Conservation (phyloP, 1,140 invertebrate genomes). For the Megalonaias nervosa region DNA sequence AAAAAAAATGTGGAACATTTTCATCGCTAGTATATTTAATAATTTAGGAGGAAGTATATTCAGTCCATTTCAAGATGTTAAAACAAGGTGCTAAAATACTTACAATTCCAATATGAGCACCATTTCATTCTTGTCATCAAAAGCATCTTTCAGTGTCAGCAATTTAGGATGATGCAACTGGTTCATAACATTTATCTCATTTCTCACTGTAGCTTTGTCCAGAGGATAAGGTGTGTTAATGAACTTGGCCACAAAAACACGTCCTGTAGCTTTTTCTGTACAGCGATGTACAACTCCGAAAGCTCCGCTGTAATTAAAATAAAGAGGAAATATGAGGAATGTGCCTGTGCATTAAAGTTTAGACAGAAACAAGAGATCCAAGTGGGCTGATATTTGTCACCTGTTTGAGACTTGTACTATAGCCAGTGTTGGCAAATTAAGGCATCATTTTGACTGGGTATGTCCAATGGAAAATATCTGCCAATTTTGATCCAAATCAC, state of each 20-base stretch:
- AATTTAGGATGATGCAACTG: conserved; percentile 97
- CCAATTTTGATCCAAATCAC: no score
- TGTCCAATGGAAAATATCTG: no score
- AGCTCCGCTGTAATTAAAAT: conserved; percentile 79
- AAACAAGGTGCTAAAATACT: conserved; percentile 69
- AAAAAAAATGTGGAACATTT: no score
- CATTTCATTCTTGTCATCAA: conserved; percentile 99
- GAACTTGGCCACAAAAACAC: conserved; percentile 99
- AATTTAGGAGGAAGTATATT: no score
- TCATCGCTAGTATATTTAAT: no score
- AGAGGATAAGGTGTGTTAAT: conserved; percentile 95
- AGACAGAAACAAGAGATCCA: no score
- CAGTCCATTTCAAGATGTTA: no score
- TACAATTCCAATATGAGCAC: conserved; percentile 99
- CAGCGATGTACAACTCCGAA: conserved; percentile 99
- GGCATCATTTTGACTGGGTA: no score
- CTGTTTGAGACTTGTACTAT: no score
- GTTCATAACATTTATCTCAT: conserved; percentile 99
- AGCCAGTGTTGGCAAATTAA: no score
- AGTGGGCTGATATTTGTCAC: no score
- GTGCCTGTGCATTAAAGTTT: no score
- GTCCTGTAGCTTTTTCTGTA: conserved; percentile 94
- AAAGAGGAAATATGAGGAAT: conserved; percentile 7
- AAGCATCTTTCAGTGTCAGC: conserved; percentile 98
- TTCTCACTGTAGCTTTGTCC: conserved; percentile 97